Conservation (phyloP, 2,797 vertebrate species). For the Eurystomus glaucurus region DNA sequence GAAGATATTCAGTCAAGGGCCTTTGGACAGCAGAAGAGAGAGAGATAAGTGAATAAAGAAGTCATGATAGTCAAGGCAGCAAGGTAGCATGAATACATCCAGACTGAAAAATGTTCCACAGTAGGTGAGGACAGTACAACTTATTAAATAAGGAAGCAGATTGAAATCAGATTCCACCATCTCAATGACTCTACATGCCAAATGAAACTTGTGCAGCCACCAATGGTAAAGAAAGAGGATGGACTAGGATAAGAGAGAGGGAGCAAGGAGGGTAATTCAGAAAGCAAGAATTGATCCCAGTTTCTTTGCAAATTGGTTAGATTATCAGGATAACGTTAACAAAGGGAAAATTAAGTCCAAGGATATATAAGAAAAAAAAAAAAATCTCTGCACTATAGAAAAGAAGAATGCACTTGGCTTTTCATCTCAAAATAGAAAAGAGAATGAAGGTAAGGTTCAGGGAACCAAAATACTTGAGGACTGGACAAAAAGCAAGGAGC, state of each 20-base stretch:
- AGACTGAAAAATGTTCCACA: conserved; percentile 24
- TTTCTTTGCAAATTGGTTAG: neutral
- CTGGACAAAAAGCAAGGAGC: neutral
- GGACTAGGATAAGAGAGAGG: neutral
- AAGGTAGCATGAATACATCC: neutral
- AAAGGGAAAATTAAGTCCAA: neutral
- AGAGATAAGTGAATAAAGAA: neutral
- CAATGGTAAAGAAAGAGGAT: neutral
- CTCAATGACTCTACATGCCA: neutral
- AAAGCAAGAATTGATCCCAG: neutral
- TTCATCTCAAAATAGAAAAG: neutral
- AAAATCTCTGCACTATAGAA: neutral
- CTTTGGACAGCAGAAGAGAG: neutral
- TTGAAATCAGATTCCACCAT: conserved; percentile 34
- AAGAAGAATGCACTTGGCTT: neutral
- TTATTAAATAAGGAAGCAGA: conserved; percentile 58
- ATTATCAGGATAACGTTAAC: neutral
- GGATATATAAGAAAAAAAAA: neutral
- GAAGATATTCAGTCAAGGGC: neutral
- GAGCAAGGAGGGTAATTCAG: neutral
- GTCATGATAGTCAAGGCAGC: neutral
- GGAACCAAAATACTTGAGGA: neutral
- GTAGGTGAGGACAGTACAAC: neutral
- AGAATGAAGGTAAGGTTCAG: neutral
- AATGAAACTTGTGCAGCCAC: conserved; percentile 13